Conservation (phyloP, 1,140 invertebrate species). For the Colletes gigas region DNA sequence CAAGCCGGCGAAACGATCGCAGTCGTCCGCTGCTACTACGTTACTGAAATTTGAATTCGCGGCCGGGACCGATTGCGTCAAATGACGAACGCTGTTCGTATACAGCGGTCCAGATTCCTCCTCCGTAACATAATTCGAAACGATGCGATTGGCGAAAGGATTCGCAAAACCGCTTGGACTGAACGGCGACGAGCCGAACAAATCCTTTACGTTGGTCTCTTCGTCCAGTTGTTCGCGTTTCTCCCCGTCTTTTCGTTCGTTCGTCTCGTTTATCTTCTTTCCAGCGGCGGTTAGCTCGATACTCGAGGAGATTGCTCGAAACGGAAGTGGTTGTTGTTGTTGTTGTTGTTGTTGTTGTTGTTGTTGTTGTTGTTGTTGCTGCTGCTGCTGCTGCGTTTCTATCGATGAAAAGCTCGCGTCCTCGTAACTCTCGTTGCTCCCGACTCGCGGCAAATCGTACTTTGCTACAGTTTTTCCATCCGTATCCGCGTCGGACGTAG, state of each 20-base stretch:
- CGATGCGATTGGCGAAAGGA: slow-evolving; percentile 67
- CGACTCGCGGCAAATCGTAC: not conserved
- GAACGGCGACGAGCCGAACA: slow-evolving; percentile 83
- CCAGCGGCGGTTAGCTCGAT: not conserved
- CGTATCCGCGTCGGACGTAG: not conserved
- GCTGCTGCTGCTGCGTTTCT: too few relatives aligned
- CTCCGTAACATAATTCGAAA: slow-evolving; percentile 34
- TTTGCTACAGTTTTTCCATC: not conserved
- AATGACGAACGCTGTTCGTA: slow-evolving; percentile 1
- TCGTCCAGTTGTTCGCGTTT: not conserved
- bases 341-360: too few relatives aligned
- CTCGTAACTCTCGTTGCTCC: not conserved
- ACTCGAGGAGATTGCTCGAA: not conserved
- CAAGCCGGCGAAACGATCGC: not conserved
- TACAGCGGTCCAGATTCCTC: slow-evolving; percentile 11
- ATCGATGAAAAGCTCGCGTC: not conserved
- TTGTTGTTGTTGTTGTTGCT: too few relatives aligned
- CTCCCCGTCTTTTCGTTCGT: not conserved
- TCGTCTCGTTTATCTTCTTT: not conserved
- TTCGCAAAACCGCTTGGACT: slow-evolving; percentile 72
- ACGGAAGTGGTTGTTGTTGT: not conserved
- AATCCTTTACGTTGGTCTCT: slow-evolving; percentile 73
- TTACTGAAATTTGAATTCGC: slow-evolving; percentile 56
- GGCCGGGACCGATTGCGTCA: not conserved
- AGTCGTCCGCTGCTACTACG: slow-evolving; percentile 53